Evolutionary conservation across 2,888 invertebrate genomes (phyloP), one percentile per base, ranked within the genome.

Genomic region (Sabatieria punctata): DNA sequence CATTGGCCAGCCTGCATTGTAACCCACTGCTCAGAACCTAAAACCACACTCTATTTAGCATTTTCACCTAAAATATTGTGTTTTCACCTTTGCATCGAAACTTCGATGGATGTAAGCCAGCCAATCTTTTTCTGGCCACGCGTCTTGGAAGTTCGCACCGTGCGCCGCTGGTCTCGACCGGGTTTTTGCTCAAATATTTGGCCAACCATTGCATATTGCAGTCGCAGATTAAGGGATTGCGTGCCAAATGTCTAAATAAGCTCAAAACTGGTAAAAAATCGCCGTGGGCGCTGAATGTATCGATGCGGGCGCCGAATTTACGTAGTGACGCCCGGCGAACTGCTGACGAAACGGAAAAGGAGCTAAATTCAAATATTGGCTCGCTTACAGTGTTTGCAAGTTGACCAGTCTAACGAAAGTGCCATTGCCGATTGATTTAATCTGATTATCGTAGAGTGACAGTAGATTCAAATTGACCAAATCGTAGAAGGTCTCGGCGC

Each of bases 221-320:
- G 73, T 97, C 95, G 68, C 97, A 97, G 57, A 88, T 82, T 72
- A 95, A 88, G 35, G 95, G 95, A 72, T 97, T 97, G 49, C 85
- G 75, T 19, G 88, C 95, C 66, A 97, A 71, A 71, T 97, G 95
- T 55, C 91, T 93, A 68, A 6, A 48, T 46, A 23, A 26, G n/a
- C n/a, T n/a, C n/a, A n/a, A n/a, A n/a, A n/a, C n/a, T n/a, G n/a
- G n/a, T 25, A n/a, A 11, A 23, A 30, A 1, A 50, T 2, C 13
- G 24, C 27, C 21, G n/a, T 39, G 11, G 18, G 11, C 18, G 11
- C 13, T 39, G n/a, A 13, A 13, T 13, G 13, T 26, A 36, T 27
- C 26, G 36, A n/a, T n/a, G n/a, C n/a, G n/a, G n/a, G n/a, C n/a
- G n/a, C n/a, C n/a, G n/a, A n/a, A n/a, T n/a, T n/a, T n/a, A n/a